Conservation (phyloP, 2,797 vertebrate genomes). For the Urosaurus nigricauda region DNA sequence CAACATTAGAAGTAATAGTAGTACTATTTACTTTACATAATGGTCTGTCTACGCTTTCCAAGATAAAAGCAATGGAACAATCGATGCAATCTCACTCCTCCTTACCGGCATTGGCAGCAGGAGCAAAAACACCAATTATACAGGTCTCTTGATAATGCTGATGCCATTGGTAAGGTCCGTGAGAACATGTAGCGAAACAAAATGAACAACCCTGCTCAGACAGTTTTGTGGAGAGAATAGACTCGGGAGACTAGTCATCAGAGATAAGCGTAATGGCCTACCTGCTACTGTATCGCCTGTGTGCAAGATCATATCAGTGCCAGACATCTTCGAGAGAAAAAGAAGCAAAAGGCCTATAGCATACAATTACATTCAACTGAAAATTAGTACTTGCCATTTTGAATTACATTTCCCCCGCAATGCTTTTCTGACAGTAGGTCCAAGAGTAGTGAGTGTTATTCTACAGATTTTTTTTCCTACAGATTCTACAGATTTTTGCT, state of each 20-base stretch:
- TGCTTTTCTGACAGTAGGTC: not conserved
- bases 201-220: not conserved
- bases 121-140: conserved; percentile 16
- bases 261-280: not conserved
- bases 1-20: not conserved
- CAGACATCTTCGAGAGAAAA: conserved; percentile 12
- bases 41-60: not conserved
- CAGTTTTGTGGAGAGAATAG: not conserved
- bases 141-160: not conserved
- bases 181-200: conserved; percentile 35
- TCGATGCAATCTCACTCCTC: not conserved
- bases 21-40: not conserved
- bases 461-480: not conserved
- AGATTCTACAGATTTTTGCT: not conserved
- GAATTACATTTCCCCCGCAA: not conserved
- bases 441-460: not conserved
- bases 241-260: not conserved
- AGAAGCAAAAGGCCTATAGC: conserved; percentile 33
- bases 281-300: conserved; percentile 11
- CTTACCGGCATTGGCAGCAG: not conserved
- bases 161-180: not conserved
- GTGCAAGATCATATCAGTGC: conserved; percentile 15
- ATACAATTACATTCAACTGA: not conserved
- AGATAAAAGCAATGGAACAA: not conserved
- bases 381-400: conserved; percentile 29